Conservation (phyloP, 2,888 invertebrate genomes). For the Parnassius smintheus region DNA sequence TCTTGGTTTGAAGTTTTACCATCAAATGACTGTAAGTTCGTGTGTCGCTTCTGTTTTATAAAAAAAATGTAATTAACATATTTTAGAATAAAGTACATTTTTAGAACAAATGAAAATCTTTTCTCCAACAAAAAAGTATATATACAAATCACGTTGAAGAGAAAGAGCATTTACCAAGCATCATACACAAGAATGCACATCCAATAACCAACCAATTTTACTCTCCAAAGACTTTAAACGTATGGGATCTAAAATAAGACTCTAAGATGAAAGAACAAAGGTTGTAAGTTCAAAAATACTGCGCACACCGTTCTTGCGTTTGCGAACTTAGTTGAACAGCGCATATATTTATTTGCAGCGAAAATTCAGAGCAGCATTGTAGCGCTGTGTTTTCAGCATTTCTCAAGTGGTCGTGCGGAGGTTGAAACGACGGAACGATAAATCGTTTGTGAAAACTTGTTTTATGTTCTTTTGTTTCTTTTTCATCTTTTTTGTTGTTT, state of each 20-base stretch:
- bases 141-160: constrained; percentile 7
- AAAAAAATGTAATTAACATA: no score
- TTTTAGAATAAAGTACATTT: no score
- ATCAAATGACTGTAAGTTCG: no score
- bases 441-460: constrained; percentile 28
- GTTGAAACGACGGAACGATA: constrained; percentile 19
- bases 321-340: constrained; percentile 10
- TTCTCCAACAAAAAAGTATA: no score
- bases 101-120: no score
- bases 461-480: constrained; percentile 21
- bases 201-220: constrained; percentile 23
- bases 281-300: constrained; percentile 5
- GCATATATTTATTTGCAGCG: constrained; percentile 27
- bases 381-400: constrained; percentile 18
- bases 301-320: constrained; percentile 16
- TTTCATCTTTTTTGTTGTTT: constrained; percentile 11
- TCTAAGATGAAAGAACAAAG: background rate
- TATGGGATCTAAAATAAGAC: constrained; percentile 14
- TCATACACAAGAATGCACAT: constrained; percentile 10
- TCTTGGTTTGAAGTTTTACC: no score
- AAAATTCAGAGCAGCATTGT: constrained; percentile 22
- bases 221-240: constrained; percentile 16
- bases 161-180: constrained; percentile 16
- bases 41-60: no score
- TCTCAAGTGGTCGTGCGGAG: constrained; percentile 15